Conservation (phyloP, 1,140 invertebrate genomes). For the Drosophila nebulosa region DNA sequence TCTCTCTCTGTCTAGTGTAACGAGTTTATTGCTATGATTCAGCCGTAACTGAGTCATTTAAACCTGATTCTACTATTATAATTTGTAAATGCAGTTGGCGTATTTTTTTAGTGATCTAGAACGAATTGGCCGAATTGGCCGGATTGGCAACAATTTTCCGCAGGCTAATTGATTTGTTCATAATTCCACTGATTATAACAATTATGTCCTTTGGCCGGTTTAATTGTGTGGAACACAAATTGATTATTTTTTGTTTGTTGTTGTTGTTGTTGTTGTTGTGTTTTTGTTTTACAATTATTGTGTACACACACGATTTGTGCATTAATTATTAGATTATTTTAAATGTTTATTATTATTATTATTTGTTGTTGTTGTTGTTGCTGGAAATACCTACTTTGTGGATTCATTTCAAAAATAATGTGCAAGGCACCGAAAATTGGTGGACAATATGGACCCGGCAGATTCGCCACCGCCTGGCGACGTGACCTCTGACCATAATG, state of each 20-base stretch:
- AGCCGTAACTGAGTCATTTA: background rate
- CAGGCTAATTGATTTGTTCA: background rate
- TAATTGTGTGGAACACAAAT: background rate
- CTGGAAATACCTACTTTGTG: slow-evolving; percentile 47
- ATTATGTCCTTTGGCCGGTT: background rate
- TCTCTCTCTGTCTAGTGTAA: too few species aligned
- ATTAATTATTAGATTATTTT: slow-evolving; percentile 4
- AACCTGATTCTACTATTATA: background rate
- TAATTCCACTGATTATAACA: background rate
- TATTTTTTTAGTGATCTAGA: background rate
- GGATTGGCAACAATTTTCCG: background rate
- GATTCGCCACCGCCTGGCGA: slow-evolving; percentile 52
- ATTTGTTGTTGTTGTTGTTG: background rate
- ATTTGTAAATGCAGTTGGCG: background rate
- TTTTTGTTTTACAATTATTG: background rate
- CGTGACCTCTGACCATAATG: slow-evolving; percentile 40
- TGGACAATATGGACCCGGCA: slow-evolving; percentile 49
- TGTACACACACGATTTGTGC: background rate
- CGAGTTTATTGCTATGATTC: too few species aligned
- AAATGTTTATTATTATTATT: background rate
- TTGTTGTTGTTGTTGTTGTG: too few species aligned
- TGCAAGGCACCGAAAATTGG: slow-evolving; percentile 51
- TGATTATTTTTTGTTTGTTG: background rate
- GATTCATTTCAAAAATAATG: slow-evolving; percentile 26
- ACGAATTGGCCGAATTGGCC: background rate